These are phyloP conservation scores for Apostichopus parvimensis DNA, from an alignment of 35 echinoderm and acorn worm genomes.

Conservation along the genomic window DNA sequence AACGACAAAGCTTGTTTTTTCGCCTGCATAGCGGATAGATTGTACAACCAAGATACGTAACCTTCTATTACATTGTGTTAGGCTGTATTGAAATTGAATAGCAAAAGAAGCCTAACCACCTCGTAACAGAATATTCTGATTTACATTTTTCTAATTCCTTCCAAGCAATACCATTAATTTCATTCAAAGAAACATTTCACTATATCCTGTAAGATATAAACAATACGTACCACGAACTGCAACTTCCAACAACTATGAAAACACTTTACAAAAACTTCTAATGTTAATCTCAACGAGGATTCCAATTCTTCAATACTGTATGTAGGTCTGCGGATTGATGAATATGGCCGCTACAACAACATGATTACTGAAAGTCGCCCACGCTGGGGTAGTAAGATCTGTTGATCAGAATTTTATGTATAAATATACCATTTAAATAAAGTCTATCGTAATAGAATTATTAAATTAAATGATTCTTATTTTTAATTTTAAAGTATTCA, in stretches of 20 bases:
- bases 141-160: not conserved
- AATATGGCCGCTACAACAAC: slow-evolving; percentile 50
- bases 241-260: not conserved
- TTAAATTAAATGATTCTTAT: not conserved
- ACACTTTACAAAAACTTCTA: not conserved
- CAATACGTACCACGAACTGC: not conserved
- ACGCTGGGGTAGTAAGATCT: not conserved
- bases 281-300: not conserved
- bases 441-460: not conserved
- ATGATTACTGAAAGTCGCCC: slow-evolving; percentile 37
- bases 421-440: not conserved
- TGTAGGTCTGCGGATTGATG: not conserved
- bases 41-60: too few relatives aligned
- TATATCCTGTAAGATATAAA: too few relatives aligned
- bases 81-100: not conserved
- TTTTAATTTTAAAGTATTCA: too few relatives aligned
- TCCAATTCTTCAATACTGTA: not conserved
- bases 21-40: too few relatives aligned
- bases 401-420: not conserved
- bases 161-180: not conserved
- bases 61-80: not conserved
- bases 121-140: not conserved
- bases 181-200: too few relatives aligned
- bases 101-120: not conserved
- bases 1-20: too few relatives aligned